Percentiles rank a stretch among this genome's conserved stretches.
These are phyloP conservation scores for Agriopis aurantiaria DNA, from an alignment of 2,888 invertebrate genomes.

Conservation along the genomic window DNA sequence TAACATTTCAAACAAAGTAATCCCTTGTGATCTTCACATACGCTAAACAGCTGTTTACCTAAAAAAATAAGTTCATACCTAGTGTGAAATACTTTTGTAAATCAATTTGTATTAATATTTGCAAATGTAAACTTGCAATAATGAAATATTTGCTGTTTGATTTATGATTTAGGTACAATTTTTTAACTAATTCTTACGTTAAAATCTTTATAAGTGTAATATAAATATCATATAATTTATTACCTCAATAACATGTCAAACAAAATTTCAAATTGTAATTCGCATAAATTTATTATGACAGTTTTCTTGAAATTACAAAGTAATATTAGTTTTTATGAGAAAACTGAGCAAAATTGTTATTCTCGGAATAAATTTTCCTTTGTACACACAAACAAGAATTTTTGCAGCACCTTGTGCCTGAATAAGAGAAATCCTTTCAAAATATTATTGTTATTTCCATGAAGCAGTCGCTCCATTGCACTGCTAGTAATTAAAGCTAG, in stretches of 20 bases:
- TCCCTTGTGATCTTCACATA: no score
- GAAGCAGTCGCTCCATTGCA: background rate
- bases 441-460: background rate
- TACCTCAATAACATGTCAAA: conserved; percentile 5
- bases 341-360: background rate
- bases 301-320: conserved; percentile 1
- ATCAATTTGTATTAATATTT: background rate
- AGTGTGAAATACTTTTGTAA: background rate
- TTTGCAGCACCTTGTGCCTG: background rate
- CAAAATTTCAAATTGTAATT: background rate
- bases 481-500: background rate
- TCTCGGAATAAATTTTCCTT: background rate
- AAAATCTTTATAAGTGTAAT: background rate
- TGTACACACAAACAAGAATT: conserved; percentile 2
- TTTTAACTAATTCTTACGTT: background rate
- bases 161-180: background rate
- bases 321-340: conserved; percentile 3
- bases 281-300: background rate
- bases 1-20: no score
- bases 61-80: no score
- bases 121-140: background rate
- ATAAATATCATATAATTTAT: background rate
- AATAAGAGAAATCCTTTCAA: background rate
- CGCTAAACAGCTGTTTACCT: no score
- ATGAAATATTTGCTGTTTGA: background rate